Conservation (phyloP, 2,113 vertebrate species). For the Ginglymostoma cirratum region DNA sequence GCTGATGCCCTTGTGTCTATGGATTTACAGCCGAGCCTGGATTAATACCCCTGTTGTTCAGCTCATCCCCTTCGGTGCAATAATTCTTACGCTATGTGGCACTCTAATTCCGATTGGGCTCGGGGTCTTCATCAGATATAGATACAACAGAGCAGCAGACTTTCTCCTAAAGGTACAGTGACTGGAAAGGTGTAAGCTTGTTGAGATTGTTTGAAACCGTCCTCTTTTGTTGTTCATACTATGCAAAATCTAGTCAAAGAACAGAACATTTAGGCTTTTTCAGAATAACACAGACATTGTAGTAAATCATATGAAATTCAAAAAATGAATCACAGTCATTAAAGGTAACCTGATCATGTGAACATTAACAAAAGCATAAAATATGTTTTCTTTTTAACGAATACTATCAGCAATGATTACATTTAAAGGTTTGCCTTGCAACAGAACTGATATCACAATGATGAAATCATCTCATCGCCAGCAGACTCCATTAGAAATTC, state of each 20-base stretch:
- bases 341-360: not conserved
- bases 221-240: not conserved
- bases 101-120: conserved; percentile 86
- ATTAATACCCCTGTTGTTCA: conserved; percentile 85
- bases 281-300: too few relatives aligned
- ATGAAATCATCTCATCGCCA: not conserved
- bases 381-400: not conserved
- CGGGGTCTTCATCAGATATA: conserved; percentile 77
- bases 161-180: conserved; percentile 77
- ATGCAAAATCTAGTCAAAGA: not conserved
- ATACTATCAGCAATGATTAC: not conserved
- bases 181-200: not conserved
- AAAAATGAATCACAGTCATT: not conserved
- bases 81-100: conserved; percentile 86
- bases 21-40: conserved; percentile 92
- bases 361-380: not conserved
- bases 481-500: not conserved
- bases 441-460: not conserved
- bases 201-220: not conserved
- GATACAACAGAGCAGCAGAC: conserved; percentile 71
- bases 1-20: conserved; percentile 90
- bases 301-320: not conserved
- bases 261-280: not conserved
- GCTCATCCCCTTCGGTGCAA: conserved; percentile 81
- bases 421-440: not conserved